Evolutionary conservation across 2,888 invertebrate genomes (phyloP).

Genomic region (Arctia plantaginis): DNA sequence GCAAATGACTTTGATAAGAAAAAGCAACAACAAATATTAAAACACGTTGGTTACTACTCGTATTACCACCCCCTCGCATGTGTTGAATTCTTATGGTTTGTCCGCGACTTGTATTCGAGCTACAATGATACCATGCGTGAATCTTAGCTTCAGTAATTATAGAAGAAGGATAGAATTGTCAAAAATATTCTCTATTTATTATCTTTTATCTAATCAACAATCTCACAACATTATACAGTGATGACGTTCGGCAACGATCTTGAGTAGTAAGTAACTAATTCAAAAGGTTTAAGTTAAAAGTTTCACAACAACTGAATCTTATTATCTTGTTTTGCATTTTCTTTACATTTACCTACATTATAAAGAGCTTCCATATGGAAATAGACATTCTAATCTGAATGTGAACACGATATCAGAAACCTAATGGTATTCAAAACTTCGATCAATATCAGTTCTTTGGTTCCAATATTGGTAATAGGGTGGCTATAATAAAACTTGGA

Average conservation of each 20-base stretch:
- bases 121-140: not conserved
- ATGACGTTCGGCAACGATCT: not conserved
- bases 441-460: slow-evolving; percentile 68
- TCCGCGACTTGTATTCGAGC: not conserved
- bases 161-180: not conserved
- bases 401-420: slow-evolving; percentile 53
- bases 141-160: not conserved
- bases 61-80: too few relatives aligned
- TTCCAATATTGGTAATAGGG: slow-evolving; percentile 77
- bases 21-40: not conserved
- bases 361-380: slow-evolving; percentile 36
- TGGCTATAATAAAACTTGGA: slow-evolving; percentile 82
- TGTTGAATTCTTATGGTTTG: not conserved
- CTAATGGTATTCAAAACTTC: slow-evolving; percentile 64
- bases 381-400: slow-evolving; percentile 42
- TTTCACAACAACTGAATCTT: slow-evolving; percentile 31
- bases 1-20: not conserved
- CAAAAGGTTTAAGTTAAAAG: slow-evolving; percentile 30
- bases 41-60: not conserved
- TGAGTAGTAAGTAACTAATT: not conserved
- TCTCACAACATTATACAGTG: not conserved
- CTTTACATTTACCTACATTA: slow-evolving; percentile 41
- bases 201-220: not conserved
- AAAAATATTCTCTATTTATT: not conserved
- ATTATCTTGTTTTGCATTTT: slow-evolving; percentile 37